phyloP scores from a whole-genome alignment of 2,888 invertebrate species.

The Brenthis daphne region DNA sequence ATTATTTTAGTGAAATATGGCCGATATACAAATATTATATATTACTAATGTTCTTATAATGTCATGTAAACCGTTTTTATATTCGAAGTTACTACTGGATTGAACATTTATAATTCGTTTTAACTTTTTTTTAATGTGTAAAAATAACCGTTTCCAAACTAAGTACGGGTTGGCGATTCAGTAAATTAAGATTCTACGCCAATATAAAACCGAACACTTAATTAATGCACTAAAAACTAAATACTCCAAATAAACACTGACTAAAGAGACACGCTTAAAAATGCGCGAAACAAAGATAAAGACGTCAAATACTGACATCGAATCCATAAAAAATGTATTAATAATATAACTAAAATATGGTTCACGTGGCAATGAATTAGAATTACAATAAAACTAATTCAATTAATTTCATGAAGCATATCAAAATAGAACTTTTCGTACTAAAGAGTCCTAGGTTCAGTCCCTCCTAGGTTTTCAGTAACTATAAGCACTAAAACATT shows the following conservation, averaged over 20 bases:
- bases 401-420: neutral
- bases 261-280: conserved; percentile 16
- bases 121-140: neutral
- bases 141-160: neutral
- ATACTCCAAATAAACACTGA: conserved; percentile 1
- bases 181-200: conserved; percentile 23
- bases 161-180: conserved; percentile 14
- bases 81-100: neutral
- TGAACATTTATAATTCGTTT: neutral
- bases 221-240: conserved; percentile 11
- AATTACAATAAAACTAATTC: neutral
- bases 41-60: conserved; percentile 8
- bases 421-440: too few relatives aligned
- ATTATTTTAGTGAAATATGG: conserved; percentile 21
- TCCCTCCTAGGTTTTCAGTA: too few relatives aligned
- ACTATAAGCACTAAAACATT: too few relatives aligned
- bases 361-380: conserved; percentile 5
- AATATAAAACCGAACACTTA: conserved; percentile 16
- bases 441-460: too few relatives aligned
- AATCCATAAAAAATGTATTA: conserved; percentile 49
- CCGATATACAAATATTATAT: conserved; percentile 5
- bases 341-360: conserved; percentile 42
- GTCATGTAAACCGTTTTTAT: neutral
- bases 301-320: conserved; percentile 37
- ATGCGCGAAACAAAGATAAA: conserved; percentile 24